Percentiles rank a stretch among this genome's conserved stretches.
phyloP scores from a whole-genome alignment of 2,888 invertebrate genomes.

The Drosophila nr. medialis region DNA sequence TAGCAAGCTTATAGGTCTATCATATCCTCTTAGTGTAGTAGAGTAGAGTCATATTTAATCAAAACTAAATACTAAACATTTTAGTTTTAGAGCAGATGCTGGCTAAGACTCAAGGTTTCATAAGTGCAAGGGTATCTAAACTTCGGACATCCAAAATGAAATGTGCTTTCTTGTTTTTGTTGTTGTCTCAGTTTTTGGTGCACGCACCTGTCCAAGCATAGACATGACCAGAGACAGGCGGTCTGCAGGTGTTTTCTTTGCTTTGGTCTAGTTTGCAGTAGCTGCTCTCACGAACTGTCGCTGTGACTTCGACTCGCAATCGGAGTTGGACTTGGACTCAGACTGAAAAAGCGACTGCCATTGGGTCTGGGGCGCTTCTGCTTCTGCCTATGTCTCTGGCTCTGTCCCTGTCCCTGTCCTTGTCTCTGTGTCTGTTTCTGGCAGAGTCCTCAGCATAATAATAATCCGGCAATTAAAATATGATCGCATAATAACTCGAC shows the following conservation, averaged over 20 bases:
- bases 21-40: background rate
- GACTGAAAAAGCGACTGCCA: constrained; percentile 8
- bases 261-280: constrained; percentile 54
- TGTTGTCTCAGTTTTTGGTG: constrained; percentile 42
- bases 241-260: constrained; percentile 81
- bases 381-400: constrained; percentile 5
- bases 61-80: background rate
- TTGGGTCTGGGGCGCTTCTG: constrained; percentile 13
- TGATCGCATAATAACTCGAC: constrained; percentile 81
- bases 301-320: background rate
- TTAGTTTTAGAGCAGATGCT: background rate
- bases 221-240: constrained; percentile 74
- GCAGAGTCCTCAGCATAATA: constrained; percentile 70
- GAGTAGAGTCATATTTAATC: background rate
- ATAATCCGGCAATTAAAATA: constrained; percentile 81
- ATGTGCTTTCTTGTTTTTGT: constrained; percentile 25
- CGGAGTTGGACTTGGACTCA: constrained; percentile 2
- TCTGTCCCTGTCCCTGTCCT: constrained; percentile 1
- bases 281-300: constrained; percentile 15
- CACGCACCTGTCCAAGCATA: constrained; percentile 77
- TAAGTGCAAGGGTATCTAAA: constrained; percentile 27
- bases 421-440: constrained; percentile 2
- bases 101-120: background rate
- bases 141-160: constrained; percentile 7
- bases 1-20: background rate